Evolutionary conservation across 2,888 invertebrate species (phyloP).

Genomic region (Sarcophaga carnaria): DNA sequence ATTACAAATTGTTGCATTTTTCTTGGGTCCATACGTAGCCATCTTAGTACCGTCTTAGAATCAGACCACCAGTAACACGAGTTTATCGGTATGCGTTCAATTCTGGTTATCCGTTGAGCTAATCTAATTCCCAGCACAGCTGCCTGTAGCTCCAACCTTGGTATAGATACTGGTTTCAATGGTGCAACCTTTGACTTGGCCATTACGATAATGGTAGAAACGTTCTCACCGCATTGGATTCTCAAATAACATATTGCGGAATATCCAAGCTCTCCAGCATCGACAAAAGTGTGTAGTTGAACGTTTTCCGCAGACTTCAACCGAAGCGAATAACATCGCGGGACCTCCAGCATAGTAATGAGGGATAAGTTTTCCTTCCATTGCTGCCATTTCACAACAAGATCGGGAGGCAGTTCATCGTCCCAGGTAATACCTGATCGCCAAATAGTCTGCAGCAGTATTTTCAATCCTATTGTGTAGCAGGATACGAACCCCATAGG

Average conservation of each 20-base stretch:
- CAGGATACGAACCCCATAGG: too few relatives aligned
- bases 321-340: slow-evolving; percentile 21
- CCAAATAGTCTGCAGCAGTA: background rate
- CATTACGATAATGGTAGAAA: background rate
- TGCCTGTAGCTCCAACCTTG: slow-evolving; percentile 52
- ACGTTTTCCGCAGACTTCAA: background rate
- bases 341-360: background rate
- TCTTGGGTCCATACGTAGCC: slow-evolving; percentile 38
- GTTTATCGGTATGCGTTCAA: slow-evolving; percentile 7
- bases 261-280: slow-evolving; percentile 28
- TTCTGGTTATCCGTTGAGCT: background rate
- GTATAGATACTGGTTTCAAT: slow-evolving; percentile 31
- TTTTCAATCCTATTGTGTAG: slow-evolving; percentile 21
- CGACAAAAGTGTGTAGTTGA: slow-evolving; percentile 40
- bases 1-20: slow-evolving; percentile 34
- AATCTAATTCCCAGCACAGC: slow-evolving; percentile 40
- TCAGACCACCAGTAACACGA: slow-evolving; percentile 35
- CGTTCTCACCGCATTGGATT: background rate
- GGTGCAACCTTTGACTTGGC: slow-evolving; percentile 42
- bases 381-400: slow-evolving; percentile 19
- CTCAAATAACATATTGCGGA: slow-evolving; percentile 18
- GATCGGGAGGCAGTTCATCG: background rate
- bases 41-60: slow-evolving; percentile 32
- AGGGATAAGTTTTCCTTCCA: slow-evolving; percentile 8
- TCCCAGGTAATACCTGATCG: slow-evolving; percentile 1